Conservation (phyloP, 2,797 vertebrate species). For the Brachymystax lenok region DNA sequence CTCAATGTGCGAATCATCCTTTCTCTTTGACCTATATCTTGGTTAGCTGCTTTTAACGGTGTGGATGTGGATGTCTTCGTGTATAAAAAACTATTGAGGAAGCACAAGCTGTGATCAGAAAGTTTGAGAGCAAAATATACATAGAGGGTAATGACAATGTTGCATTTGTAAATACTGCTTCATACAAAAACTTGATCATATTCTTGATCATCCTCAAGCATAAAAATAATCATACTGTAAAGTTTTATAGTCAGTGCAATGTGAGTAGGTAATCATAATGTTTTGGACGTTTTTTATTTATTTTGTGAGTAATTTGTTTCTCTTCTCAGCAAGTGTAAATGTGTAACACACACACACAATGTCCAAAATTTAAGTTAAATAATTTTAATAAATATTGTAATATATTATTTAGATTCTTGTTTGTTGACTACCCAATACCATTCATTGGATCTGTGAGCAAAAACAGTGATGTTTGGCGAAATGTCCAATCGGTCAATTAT, state of each 20-base stretch:
- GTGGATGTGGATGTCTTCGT: neutral
- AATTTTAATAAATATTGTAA: neutral
- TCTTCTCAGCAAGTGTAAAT: neutral
- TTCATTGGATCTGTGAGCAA: neutral
- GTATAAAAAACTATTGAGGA: neutral
- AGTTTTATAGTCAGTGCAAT: neutral
- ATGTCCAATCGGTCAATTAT: neutral
- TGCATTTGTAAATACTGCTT: neutral
- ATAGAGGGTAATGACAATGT: neutral
- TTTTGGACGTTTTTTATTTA: neutral
- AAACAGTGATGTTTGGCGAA: neutral
- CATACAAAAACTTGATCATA: neutral
- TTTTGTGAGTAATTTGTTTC: neutral
- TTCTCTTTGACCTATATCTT: neutral
- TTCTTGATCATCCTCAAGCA: neutral
- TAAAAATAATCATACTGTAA: neutral
- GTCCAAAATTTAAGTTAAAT: neutral
- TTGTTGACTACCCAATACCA: neutral
- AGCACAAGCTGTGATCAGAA: neutral
- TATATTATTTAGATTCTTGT: neutral
- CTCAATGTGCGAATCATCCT: neutral
- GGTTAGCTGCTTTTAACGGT: neutral
- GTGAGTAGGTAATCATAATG: neutral
- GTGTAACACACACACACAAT: neutral
- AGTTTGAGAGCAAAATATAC: neutral